Conservation (phyloP, 2,888 invertebrate genomes). For the Carterocephalus palaemon region DNA sequence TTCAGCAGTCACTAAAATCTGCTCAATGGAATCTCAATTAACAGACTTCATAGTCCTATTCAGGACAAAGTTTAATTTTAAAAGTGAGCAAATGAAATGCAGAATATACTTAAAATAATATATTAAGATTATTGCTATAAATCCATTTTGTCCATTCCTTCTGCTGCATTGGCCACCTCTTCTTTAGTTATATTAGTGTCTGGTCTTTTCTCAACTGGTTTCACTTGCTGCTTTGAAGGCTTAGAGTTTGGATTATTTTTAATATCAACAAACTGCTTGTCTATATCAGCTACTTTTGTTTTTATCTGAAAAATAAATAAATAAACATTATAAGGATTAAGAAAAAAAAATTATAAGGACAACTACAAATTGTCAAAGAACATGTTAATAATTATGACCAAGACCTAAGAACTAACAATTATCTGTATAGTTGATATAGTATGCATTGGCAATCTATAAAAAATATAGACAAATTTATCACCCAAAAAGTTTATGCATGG, state of each 20-base stretch:
- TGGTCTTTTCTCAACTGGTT: conserved; percentile 42
- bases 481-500: too few relatives aligned
- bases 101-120: background rate
- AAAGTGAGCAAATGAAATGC: background rate
- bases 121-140: conserved; percentile 41
- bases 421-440: too few relatives aligned
- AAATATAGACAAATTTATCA: too few relatives aligned
- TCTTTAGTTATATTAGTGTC: conserved; percentile 54
- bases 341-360: too few relatives aligned
- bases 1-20: too few relatives aligned
- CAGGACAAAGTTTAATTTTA: too few relatives aligned
- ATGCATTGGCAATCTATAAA: too few relatives aligned
- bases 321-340: conserved; percentile 1
- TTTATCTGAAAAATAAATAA: conserved; percentile 53
- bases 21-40: too few relatives aligned
- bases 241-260: conserved; percentile 48
- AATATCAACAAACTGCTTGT: conserved; percentile 63
- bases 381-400: too few relatives aligned
- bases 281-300: conserved; percentile 64
- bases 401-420: too few relatives aligned
- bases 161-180: conserved; percentile 55
- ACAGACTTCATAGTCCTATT: too few relatives aligned
- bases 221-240: conserved; percentile 36
- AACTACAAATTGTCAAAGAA: too few relatives aligned
- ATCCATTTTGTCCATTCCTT: conserved; percentile 64